These are phyloP conservation scores for Chelonus insularis DNA, from an alignment of 1,140 invertebrate genomes.

Conservation along the genomic window DNA sequence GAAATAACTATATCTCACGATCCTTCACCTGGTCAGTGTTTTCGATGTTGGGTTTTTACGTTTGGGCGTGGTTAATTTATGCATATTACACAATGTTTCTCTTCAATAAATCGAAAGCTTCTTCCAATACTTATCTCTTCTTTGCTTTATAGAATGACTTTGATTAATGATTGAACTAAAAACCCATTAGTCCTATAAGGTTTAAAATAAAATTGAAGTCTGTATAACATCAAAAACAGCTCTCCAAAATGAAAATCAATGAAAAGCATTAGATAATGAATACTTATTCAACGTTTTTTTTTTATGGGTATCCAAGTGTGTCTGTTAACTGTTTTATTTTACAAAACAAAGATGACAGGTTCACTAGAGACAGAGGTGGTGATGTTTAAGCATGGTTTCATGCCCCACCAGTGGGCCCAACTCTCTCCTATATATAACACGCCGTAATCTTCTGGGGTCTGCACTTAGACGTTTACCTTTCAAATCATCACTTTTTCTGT, in stretches of 20 bases:
- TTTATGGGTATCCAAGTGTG: too few relatives aligned
- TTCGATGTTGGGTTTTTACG: neutral
- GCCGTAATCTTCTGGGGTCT: slow-evolving; percentile 3
- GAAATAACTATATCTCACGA: slow-evolving; percentile 22
- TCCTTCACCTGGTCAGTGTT: slow-evolving; percentile 26
- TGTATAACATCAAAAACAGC: neutral
- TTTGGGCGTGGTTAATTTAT: neutral
- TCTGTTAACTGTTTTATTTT: too few relatives aligned
- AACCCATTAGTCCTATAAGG: neutral
- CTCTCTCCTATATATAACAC: slow-evolving; percentile 26
- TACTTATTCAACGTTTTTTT: too few relatives aligned
- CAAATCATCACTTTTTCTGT: slow-evolving; percentile 3
- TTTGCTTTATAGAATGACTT: neutral
- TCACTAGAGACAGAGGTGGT: too few relatives aligned
- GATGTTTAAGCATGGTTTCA: neutral
- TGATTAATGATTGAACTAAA: neutral
- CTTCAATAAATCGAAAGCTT: neutral
- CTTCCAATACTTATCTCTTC: neutral
- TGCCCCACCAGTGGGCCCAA: neutral
- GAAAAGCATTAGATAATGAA: too few relatives aligned
- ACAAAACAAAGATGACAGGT: too few relatives aligned
- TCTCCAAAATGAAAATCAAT: neutral
- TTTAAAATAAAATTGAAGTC: neutral
- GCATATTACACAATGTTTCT: neutral
- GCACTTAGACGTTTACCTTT: slow-evolving; percentile 22